A percentile compares a stretch with the other conserved stretches of the same genome.
Evolutionary conservation across 35 echinoderm and acorn worm genomes (phyloP).

Genomic region (Ptychodera flava): DNA sequence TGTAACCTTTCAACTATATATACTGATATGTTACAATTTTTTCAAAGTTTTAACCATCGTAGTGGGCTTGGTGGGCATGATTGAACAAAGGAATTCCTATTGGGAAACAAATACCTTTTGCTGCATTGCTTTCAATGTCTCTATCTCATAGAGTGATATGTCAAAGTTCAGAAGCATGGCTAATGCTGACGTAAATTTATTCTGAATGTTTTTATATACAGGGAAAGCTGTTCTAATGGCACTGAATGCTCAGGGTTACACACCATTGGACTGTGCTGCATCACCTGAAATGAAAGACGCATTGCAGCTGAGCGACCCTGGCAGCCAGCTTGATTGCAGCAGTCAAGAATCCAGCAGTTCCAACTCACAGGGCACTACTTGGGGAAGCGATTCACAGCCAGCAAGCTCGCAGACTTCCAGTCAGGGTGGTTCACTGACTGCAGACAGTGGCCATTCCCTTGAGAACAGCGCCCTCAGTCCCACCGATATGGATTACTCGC

Average conservation of each 20-base stretch:
- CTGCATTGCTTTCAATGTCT: neutral
- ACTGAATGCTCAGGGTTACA: conserved; percentile 51
- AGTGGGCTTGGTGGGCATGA: neutral
- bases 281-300: conserved; percentile 48
- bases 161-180: no score
- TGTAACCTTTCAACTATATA: no score
- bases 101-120: neutral
- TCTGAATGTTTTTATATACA: conserved; percentile 9
- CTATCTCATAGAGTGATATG: neutral
- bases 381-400: no score
- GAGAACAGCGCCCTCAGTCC: neutral
- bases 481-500: neutral
- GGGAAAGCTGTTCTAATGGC: conserved; percentile 53
- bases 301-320: neutral
- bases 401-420: neutral
- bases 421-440: neutral
- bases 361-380: neutral
- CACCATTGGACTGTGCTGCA: conserved; percentile 43
- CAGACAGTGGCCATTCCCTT: no score
- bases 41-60: neutral
- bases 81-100: neutral
- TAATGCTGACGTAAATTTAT: neutral
- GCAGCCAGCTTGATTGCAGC: neutral
- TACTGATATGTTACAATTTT: no score
- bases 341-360: neutral